Evolutionary conservation across 2,888 invertebrate species (phyloP).

Genomic region (Apotomis turbidana): DNA sequence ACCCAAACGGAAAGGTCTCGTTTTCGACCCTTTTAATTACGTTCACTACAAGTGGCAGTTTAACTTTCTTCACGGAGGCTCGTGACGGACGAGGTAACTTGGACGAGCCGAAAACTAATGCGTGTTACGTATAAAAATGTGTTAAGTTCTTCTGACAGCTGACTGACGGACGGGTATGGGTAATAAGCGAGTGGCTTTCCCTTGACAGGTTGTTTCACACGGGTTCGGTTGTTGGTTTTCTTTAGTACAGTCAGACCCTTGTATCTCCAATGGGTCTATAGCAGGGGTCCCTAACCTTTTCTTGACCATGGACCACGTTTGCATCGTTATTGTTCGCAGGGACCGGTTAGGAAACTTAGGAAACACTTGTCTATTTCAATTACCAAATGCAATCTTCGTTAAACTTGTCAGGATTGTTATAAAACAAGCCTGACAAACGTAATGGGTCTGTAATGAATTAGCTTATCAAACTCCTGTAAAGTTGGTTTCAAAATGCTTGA

Average conservation of each 20-base stretch:
- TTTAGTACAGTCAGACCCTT: neutral
- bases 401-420: too few species aligned
- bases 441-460: too few species aligned
- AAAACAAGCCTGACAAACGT: too few species aligned
- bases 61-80: slow-evolving; percentile 1
- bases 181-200: slow-evolving; percentile 15
- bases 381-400: too few species aligned
- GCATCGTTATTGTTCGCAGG: too few species aligned
- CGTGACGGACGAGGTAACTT: slow-evolving; percentile 19
- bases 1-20: neutral
- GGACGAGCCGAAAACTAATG: neutral
- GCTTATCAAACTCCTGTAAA: too few species aligned
- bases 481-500: too few species aligned
- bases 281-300: too few species aligned
- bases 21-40: neutral
- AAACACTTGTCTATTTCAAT: too few species aligned
- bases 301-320: too few species aligned
- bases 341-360: too few species aligned
- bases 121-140: slow-evolving; percentile 20
- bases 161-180: slow-evolving; percentile 25
- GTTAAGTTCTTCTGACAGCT: slow-evolving; percentile 15
- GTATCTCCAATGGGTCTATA: too few species aligned
- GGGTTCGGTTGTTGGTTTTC: neutral
- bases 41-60: neutral
- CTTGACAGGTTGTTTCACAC: neutral